phyloP scores from a whole-genome alignment of 2,888 invertebrate genomes.

The Gandaritis pyraliata region DNA sequence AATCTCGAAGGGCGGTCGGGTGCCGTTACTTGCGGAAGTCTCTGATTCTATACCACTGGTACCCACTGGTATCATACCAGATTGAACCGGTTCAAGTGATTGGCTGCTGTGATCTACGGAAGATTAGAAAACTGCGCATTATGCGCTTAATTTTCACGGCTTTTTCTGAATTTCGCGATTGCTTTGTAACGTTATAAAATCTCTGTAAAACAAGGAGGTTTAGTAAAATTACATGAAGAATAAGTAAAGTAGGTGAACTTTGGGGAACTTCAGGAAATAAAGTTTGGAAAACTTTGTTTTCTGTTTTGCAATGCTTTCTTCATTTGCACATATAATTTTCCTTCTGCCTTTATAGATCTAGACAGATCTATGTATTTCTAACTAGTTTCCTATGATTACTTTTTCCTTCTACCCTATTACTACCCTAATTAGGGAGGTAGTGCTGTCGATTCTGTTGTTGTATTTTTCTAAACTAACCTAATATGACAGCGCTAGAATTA shows the following conservation, averaged over 20 bases:
- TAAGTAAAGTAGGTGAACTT: too few relatives aligned
- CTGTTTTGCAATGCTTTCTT: background rate
- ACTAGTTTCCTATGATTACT: too few relatives aligned
- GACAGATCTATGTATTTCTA: too few relatives aligned
- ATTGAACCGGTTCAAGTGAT: slow-evolving; percentile 24
- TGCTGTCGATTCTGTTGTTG: too few relatives aligned
- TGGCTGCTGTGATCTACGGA: slow-evolving; percentile 14
- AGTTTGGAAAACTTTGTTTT: background rate
- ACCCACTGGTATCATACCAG: slow-evolving; percentile 19
- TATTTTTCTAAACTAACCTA: too few relatives aligned
- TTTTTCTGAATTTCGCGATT: background rate
- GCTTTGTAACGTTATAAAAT: background rate
- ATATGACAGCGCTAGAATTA: too few relatives aligned
- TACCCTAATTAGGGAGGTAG: too few relatives aligned
- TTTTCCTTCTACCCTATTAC: too few relatives aligned
- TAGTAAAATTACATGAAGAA: too few relatives aligned
- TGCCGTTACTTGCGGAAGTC: slow-evolving; percentile 41
- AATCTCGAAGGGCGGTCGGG: slow-evolving; percentile 29
- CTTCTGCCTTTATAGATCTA: too few relatives aligned
- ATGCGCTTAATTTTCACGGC: slow-evolving; percentile 1
- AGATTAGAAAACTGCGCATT: slow-evolving; percentile 10
- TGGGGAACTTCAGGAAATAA: background rate
- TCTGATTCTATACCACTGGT: slow-evolving; percentile 16
- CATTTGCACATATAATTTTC: background rate
- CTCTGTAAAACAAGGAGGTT: too few relatives aligned